These are phyloP conservation scores for Anolis apletophallus DNA, from an alignment of 2,797 vertebrate genomes.

Conservation along the genomic window DNA sequence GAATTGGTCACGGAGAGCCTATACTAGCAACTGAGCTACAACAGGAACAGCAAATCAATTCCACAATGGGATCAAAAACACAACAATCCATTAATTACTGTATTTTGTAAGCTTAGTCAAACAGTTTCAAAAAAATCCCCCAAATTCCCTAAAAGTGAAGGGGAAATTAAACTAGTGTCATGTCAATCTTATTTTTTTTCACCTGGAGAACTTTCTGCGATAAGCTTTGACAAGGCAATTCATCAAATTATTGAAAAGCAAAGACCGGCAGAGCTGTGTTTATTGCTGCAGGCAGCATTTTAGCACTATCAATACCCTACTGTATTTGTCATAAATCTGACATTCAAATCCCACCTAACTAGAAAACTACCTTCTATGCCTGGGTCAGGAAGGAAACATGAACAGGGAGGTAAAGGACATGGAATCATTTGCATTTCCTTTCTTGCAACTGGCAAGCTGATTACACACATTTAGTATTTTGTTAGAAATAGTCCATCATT, in stretches of 20 bases:
- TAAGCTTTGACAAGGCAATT: conserved; percentile 31
- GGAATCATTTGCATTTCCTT: conserved; percentile 14
- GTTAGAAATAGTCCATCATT: conserved; percentile 20
- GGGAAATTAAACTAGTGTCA: background rate
- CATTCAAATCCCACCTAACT: background rate
- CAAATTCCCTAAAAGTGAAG: background rate
- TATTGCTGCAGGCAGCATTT: conserved; percentile 30
- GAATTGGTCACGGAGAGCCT: conserved; percentile 11
- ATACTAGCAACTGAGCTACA: background rate
- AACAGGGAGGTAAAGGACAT: background rate
- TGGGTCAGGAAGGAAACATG: conserved; percentile 5
- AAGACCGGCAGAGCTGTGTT: conserved; percentile 1
- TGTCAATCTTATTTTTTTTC: conserved; percentile 3
- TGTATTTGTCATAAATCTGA: conserved; percentile 28
- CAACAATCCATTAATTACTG: background rate
- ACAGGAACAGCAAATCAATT: background rate
- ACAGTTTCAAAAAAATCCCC: background rate
- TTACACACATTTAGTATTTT: conserved; percentile 11
- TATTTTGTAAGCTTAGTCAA: conserved; percentile 5
- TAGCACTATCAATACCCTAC: background rate
- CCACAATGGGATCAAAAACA: background rate
- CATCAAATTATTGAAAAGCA: conserved; percentile 29
- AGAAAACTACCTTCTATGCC: conserved; percentile 20
- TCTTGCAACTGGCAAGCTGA: conserved; percentile 3
- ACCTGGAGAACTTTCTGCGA: conserved; percentile 9